These are phyloP conservation scores for Antennarius striatus DNA, from an alignment of 2,113 vertebrate species.

Conservation along the genomic window DNA sequence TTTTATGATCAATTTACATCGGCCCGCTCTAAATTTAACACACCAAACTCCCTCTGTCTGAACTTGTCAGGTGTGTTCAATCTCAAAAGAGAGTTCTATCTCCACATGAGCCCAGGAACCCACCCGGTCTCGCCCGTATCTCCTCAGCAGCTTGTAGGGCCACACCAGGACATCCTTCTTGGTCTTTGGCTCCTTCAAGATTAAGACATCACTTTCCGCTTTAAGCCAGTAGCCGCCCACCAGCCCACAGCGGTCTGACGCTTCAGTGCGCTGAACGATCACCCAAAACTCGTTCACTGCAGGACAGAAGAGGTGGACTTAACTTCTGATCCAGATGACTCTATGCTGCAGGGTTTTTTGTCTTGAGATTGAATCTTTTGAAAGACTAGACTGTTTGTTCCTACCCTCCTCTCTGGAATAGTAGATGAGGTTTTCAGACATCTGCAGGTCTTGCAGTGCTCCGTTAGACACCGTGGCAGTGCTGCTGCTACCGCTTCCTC, in stretches of 20 bases:
- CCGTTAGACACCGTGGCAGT: conserved; percentile 53
- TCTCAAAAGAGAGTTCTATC: neutral
- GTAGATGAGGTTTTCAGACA: conserved; percentile 96
- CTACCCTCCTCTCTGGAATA: conserved; percentile 91
- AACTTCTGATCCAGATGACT: neutral
- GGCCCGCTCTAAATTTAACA: neutral
- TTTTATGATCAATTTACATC: neutral
- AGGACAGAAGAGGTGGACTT: neutral
- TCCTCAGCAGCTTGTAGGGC: conserved; percentile 94
- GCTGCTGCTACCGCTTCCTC: conserved; percentile 58
- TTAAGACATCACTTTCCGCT: conserved; percentile 82
- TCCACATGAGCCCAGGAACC: conserved; percentile 11
- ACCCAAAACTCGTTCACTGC: conserved; percentile 92
- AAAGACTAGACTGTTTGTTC: neutral
- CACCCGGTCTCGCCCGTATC: conserved; percentile 95
- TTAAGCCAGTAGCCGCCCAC: conserved; percentile 86
- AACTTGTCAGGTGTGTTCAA: neutral
- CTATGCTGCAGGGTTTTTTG: neutral
- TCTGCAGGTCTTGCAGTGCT: conserved; percentile 81
- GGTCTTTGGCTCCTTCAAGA: conserved; percentile 84
- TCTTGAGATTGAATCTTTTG: too few relatives aligned
- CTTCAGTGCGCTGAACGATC: conserved; percentile 88
- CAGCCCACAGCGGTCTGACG: conserved; percentile 88
- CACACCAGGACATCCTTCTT: conserved; percentile 82
- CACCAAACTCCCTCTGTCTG: neutral